Percentiles rank a stretch among this genome's conserved stretches.
phyloP scores from a whole-genome alignment of 2,797 vertebrate species.

The Falco columbarius region DNA sequence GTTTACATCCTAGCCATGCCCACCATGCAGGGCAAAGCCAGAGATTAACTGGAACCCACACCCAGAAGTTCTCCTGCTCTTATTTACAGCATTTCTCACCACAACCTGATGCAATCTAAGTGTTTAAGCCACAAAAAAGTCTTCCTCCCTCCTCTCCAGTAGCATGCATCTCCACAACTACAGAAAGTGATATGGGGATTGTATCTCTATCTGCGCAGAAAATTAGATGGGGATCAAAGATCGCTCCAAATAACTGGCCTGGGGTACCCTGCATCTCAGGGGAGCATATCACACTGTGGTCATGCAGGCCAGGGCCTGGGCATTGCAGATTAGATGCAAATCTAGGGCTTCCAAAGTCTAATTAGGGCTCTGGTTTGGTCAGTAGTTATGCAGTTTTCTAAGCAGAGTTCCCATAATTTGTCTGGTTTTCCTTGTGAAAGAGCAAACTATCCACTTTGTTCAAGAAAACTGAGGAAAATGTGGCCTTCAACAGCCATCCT shows the following conservation, averaged over 20 bases:
- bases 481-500: not conserved
- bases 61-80: not conserved
- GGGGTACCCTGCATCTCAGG: not conserved
- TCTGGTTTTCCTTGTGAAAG: not conserved
- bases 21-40: not conserved
- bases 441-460: not conserved
- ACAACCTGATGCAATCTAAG: conserved; percentile 45
- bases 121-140: not conserved
- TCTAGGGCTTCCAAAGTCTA: not conserved
- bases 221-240: not conserved
- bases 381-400: not conserved
- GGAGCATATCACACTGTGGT: not conserved
- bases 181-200: not conserved
- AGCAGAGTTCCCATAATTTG: not conserved
- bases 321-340: not conserved
- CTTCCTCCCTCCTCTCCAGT: not conserved
- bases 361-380: not conserved
- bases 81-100: conserved; percentile 3
- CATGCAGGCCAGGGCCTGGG: not conserved
- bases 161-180: not conserved
- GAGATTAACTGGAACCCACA: conserved; percentile 26
- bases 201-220: not conserved
- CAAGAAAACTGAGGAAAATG: not conserved
- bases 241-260: not conserved
- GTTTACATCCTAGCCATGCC: not conserved